Percentiles rank a stretch among this genome's conserved stretches.
Conservation (phyloP, 2,888 invertebrate genomes). For the Bellardia bayeri region DNA sequence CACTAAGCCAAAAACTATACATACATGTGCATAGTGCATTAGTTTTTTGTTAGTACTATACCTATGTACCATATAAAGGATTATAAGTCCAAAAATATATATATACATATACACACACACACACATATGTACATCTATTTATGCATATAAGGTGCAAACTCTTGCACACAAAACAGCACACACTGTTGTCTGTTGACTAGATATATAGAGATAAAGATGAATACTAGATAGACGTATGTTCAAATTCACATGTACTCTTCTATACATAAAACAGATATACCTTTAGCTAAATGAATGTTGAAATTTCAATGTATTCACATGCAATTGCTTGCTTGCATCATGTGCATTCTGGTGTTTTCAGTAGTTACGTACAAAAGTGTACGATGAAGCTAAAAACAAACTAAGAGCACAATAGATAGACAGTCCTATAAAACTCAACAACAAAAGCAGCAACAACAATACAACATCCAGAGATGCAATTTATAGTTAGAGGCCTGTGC, state of each 20-base stretch:
- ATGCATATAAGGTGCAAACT: conserved; percentile 20
- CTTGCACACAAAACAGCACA: conserved; percentile 14
- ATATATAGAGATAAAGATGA: conserved; percentile 52
- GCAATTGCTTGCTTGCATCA: conserved; percentile 24
- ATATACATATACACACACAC: not conserved
- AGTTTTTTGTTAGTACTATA: conserved; percentile 37
- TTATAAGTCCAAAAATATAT: conserved; percentile 38
- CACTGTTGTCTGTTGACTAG: conserved; percentile 27
- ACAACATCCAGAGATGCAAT: conserved; percentile 18
- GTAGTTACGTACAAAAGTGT: not conserved
- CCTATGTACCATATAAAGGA: conserved; percentile 20
- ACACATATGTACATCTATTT: conserved; percentile 23
- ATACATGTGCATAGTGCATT: conserved; percentile 60
- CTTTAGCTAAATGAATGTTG: conserved; percentile 23
- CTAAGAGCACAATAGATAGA: conserved; percentile 26
- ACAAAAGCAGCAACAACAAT: not conserved
- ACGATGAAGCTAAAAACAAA: not conserved
- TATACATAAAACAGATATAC: conserved; percentile 2
- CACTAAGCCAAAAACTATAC: conserved; percentile 59
- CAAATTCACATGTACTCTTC: not conserved
- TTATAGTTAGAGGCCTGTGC: conserved; percentile 47
- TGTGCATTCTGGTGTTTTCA: conserved; percentile 32
- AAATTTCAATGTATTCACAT: not conserved
- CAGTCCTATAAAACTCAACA: not conserved
- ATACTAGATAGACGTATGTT: conserved; percentile 5